phyloP scores from a whole-genome alignment of 2,113 vertebrate species.

The Rhineura floridana region DNA sequence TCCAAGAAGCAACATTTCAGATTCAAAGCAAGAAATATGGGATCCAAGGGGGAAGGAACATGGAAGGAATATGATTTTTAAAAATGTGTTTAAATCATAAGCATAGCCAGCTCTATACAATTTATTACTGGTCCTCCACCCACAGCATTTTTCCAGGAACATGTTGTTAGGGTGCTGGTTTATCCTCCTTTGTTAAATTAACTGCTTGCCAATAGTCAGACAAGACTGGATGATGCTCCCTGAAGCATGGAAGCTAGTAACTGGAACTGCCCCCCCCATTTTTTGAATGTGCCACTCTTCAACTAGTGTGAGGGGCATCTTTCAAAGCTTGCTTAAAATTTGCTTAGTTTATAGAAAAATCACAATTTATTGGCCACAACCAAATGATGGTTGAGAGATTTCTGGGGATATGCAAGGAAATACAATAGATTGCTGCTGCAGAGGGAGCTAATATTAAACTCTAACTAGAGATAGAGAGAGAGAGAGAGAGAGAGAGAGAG shows the following conservation, averaged over 20 bases:
- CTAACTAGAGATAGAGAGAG: no score
- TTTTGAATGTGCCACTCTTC: neutral
- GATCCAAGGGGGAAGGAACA: conserved; percentile 32
- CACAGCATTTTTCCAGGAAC: conserved; percentile 21
- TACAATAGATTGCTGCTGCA: neutral
- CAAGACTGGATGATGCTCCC: neutral
- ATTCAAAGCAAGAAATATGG: conserved; percentile 4
- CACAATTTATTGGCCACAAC: neutral
- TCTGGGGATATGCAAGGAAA: neutral
- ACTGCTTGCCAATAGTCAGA: neutral
- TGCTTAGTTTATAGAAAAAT: neutral
- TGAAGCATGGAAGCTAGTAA: neutral
- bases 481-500: no score
- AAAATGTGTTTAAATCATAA: neutral
- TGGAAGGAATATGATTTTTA: conserved; percentile 21
- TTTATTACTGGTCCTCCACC: conserved; percentile 21
- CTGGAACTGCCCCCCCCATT: neutral
- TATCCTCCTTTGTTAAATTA: neutral
- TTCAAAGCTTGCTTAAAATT: neutral
- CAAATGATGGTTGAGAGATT: neutral
- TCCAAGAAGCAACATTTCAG: neutral
- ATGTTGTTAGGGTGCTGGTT: neutral
- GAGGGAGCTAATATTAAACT: neutral
- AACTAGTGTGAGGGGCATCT: neutral
- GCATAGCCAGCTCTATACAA: neutral